Conservation (phyloP, 2,888 invertebrate species). For the Eilema depressum region DNA sequence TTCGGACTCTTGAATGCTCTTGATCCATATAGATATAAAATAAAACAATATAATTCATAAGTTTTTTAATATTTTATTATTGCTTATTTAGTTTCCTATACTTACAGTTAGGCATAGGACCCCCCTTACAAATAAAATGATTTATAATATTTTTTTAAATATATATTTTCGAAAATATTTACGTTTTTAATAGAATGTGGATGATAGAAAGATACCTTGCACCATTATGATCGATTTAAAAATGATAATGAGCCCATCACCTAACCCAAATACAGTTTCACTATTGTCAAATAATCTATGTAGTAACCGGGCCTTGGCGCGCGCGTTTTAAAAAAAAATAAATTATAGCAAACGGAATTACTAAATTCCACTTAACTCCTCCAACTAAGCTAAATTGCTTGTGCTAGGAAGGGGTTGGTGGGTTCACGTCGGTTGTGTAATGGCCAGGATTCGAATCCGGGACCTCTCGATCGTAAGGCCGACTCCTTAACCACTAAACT, state of each 20-base stretch:
- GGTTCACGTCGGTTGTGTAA: no score
- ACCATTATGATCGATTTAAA: not conserved
- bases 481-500: no score
- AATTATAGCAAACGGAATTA: no score
- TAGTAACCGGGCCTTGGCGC: no score
- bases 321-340: no score
- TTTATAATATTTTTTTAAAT: not conserved
- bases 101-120: conserved; percentile 47
- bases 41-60: conserved; percentile 25
- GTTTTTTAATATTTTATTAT: conserved; percentile 7
- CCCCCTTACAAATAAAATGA: conserved; percentile 43
- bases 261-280: not conserved
- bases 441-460: no score
- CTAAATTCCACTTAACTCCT: no score
- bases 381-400: no score
- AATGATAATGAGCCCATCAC: conserved; percentile 7
- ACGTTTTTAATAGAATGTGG: not conserved
- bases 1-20: not conserved
- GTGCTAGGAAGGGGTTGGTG: no score
- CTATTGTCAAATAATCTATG: not conserved
- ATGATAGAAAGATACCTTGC: not conserved
- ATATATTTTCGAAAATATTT: not conserved
- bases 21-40: not conserved
- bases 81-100: conserved; percentile 33
- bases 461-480: no score